Evolutionary conservation across 2,888 invertebrate species (phyloP).

Genomic region (Euclidia mi): DNA sequence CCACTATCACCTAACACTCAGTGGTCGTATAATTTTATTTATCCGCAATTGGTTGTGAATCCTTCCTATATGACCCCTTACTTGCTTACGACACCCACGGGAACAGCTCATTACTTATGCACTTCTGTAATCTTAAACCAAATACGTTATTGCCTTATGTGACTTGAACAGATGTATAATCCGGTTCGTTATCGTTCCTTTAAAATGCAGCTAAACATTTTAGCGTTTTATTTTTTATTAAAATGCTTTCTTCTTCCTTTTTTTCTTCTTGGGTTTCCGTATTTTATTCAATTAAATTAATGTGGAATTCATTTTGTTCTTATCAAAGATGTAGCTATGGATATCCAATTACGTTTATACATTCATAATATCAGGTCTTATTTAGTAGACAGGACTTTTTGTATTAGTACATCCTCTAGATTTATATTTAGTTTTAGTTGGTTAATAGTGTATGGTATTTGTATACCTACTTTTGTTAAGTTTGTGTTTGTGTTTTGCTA

Average conservation of each 20-base stretch:
- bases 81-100: slow-evolving; percentile 13
- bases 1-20: no score
- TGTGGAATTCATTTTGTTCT: slow-evolving; percentile 1
- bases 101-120: slow-evolving; percentile 23
- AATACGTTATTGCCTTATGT: slow-evolving; percentile 30
- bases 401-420: no score
- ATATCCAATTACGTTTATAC: neutral
- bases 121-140: slow-evolving; percentile 39
- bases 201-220: slow-evolving; percentile 46
- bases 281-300: slow-evolving; percentile 13
- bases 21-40: neutral
- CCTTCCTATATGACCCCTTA: slow-evolving; percentile 21
- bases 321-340: slow-evolving; percentile 1
- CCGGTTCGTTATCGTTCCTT: slow-evolving; percentile 42
- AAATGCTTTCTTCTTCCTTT: slow-evolving; percentile 11
- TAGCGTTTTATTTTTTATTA: slow-evolving; percentile 22
- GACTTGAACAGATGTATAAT: slow-evolving; percentile 34
- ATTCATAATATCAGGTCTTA: no score
- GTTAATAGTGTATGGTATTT: no score
- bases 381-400: no score
- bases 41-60: slow-evolving; percentile 7
- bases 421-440: no score
- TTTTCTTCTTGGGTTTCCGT: slow-evolving; percentile 3
- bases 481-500: neutral
- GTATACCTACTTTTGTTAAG: no score